These are phyloP conservation scores for Nymphalis c-album DNA, from an alignment of 2,888 invertebrate species.

Conservation along the genomic window DNA sequence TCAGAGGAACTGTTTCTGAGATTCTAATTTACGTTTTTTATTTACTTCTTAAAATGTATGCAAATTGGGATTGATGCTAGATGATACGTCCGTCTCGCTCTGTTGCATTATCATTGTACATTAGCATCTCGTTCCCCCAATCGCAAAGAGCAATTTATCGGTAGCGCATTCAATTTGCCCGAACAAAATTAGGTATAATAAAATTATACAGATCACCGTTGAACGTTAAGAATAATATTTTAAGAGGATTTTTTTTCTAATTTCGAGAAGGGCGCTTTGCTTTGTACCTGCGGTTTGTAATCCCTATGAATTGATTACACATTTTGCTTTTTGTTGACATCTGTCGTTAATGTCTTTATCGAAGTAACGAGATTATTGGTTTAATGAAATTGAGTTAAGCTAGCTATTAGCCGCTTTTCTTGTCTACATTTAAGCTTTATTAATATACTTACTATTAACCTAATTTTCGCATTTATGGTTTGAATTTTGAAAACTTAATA, in stretches of 20 bases:
- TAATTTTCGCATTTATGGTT: no score
- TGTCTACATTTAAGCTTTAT: no score
- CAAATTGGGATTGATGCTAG: conserved; percentile 61
- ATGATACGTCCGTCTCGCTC: conserved; percentile 53
- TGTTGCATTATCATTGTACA: conserved; percentile 32
- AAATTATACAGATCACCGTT: conserved; percentile 74
- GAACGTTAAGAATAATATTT: conserved; percentile 45
- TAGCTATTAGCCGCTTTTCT: no score
- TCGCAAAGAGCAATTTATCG: conserved; percentile 55
- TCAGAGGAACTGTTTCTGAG: conserved; percentile 14
- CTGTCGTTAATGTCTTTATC: conserved; percentile 31
- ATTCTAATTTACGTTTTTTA: conserved; percentile 55
- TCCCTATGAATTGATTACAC: conserved; percentile 45
- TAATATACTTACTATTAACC: no score
- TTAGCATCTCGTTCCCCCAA: conserved; percentile 42
- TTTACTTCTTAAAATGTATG: conserved; percentile 63
- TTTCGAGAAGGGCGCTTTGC: conserved; percentile 54
- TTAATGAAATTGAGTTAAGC: no score
- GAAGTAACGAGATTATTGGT: not conserved
- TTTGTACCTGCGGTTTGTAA: conserved; percentile 58
- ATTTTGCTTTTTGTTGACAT: conserved; percentile 35
- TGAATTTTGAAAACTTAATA: no score
- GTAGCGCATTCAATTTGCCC: conserved; percentile 59
- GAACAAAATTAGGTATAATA: conserved; percentile 65
- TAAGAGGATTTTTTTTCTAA: conserved; percentile 62